These are phyloP conservation scores for Mimas tiliae DNA, from an alignment of 2,888 invertebrate species.

Conservation along the genomic window DNA sequence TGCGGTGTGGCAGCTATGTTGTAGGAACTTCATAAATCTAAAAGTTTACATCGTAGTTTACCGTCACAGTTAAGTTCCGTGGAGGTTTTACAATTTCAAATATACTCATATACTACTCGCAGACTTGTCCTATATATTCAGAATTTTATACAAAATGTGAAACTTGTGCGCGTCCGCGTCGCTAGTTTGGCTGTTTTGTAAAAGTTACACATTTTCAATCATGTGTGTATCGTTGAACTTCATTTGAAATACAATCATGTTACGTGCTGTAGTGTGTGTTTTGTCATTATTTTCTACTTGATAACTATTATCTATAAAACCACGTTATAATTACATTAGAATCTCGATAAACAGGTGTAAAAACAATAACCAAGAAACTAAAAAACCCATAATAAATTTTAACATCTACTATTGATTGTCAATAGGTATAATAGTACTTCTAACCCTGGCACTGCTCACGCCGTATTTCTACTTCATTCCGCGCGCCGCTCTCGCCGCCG, in stretches of 20 bases:
- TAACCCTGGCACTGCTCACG: slow-evolving; percentile 89
- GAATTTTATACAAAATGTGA: slow-evolving; percentile 12
- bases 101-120: slow-evolving; percentile 36
- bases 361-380: no score
- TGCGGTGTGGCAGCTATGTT: slow-evolving; percentile 47
- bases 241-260: background rate
- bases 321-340: no score
- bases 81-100: slow-evolving; percentile 60
- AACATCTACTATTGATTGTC: no score
- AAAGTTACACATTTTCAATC: slow-evolving; percentile 6
- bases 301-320: no score
- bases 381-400: no score
- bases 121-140: slow-evolving; percentile 14
- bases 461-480: slow-evolving; percentile 91
- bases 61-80: slow-evolving; percentile 58
- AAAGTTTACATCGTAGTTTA: slow-evolving; percentile 66
- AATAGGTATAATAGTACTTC: slow-evolving; percentile 87
- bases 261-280: background rate
- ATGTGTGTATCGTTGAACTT: slow-evolving; percentile 4
- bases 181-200: background rate
- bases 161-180: background rate
- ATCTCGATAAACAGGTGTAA: no score
- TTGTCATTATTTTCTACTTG: background rate
- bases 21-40: slow-evolving; percentile 66
- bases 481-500: slow-evolving; percentile 87